Evolutionary conservation across 2,797 vertebrate genomes (phyloP), one percentile per base, ranked within the genome.

Genomic region (Diceros bicornis): DNA sequence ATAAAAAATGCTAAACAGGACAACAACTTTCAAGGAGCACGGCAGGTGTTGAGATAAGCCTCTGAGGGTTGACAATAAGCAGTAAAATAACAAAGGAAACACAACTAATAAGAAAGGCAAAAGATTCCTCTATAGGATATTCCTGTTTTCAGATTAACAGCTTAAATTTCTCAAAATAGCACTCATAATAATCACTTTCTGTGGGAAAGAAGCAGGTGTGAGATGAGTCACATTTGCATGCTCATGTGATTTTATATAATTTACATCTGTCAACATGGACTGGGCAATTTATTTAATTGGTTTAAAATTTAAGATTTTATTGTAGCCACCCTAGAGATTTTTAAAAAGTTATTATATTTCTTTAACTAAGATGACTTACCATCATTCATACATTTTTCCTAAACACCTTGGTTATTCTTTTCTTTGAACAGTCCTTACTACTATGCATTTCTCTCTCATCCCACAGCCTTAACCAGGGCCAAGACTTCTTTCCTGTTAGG

Each of bases 1-100:
- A 87, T 95, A 95, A 83, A 16, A 62, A 98, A 97, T 93, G 68
- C 13, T 97, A 96, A 97, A 92, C 41, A 78, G 8, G 27, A 86
- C 94, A 79, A 85, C 41, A 88, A 90, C 62, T 78, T 94, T 96
- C 55, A 62, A 96, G 66, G 81, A 77, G 71, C 61, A 37, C 50
- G 47, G 71, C 85, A 98, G 95, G 14, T 95, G 55, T 72, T 95
- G 7, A 87, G 96, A 69, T 64, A 97, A 97, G 93, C 55, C 37
- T 44, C 13, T 12, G 72, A 85, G 64, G 11, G 7, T 84, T 85
- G 88, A 86, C 61, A 92, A 69, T 82, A 37, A 93, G 86, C 92
- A 77, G 3, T 72, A 83, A 81, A 91, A 57, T 92, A 23, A 1
- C 34, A 62, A 55, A 34, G 52, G 12, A 57, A 93, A 10, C n/a